Base-by-base conservation (phyloP, 2,797 vertebrate species). In the Huso huso region DNA sequence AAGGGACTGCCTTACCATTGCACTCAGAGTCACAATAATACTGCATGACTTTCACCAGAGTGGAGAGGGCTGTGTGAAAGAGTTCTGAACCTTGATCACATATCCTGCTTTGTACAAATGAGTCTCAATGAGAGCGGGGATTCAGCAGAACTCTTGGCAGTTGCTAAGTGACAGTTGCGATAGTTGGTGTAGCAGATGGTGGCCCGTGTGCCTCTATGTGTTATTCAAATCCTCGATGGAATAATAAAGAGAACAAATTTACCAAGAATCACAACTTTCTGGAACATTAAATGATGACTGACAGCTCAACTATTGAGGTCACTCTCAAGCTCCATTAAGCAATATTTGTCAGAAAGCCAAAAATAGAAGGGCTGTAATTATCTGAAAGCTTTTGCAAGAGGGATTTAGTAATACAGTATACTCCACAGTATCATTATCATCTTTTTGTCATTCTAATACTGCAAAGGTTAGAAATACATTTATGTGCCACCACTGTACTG, bases 81-180 rank as follows among this genome's bases (percentile, higher is more conserved):
- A 58, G 13, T n/a, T 13, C 55, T 37, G 37, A n/a, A 53, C 69
- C 23, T 50, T 37, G 51, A 55, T n/a, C 15, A 18, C 15, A 18
- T 18, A 37, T 37, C 23, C 4, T 3, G 23, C 23, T 37, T 2
- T 37, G 23, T 37, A 37, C 23, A 49, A 49, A 66, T 66, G 48
- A 13, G 48, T 49, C 18, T 66, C 49, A 66, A 23, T 58, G 48
- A n/a, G 53, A 61, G 61, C 61, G 62, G 49, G 50, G 13, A 67
- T 64, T 64, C 52, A 51, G 48, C 58, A 50, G 59, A 65, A 57
- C 49, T 64, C 53, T 53, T 62, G 66, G 70, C 66, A 68, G 51
- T 68, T 65, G 66, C 66, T 49, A 68, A 71, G 66, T 71, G 70
- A 68, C 70, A 71, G 70, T 68, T 71, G 70, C 64, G 53, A 13